phyloP scores from a whole-genome alignment of 2,113 vertebrate genomes.

The Pomatostomus ruficeps region DNA sequence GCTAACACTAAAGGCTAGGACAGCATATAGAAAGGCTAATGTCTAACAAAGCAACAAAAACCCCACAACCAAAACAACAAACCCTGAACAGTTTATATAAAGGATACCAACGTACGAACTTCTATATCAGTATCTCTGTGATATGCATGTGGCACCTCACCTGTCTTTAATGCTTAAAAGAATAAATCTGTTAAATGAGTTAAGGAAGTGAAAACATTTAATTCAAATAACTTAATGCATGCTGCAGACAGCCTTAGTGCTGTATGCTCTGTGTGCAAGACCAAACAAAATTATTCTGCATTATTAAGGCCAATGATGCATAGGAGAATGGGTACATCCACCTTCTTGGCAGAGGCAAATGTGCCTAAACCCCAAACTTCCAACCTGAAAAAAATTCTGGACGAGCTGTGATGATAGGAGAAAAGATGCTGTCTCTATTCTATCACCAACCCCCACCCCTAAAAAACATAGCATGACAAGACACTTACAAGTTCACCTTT shows the following conservation, averaged over 20 bases:
- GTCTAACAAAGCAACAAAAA: not conserved
- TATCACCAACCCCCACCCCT: not conserved
- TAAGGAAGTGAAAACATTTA: not conserved
- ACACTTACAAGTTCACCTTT: not conserved
- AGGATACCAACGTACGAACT: not conserved
- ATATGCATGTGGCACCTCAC: not conserved
- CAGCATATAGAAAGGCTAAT: not conserved
- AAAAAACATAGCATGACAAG: not conserved
- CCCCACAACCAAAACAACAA: not conserved
- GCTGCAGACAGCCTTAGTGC: not conserved
- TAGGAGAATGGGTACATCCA: not conserved
- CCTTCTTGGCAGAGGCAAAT: not conserved
- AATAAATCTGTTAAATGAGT: not conserved
- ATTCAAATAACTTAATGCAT: not conserved
- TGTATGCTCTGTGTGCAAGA: not conserved
- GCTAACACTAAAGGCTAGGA: not conserved
- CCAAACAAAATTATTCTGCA: not conserved
- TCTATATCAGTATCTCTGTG: not conserved
- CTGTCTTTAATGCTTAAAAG: not conserved
- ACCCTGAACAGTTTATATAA: not conserved
- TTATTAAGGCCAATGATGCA: not conserved
- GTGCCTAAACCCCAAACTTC: not conserved
- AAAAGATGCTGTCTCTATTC: not conserved
- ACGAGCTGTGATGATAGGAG: not conserved
- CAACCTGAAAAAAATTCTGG: not conserved